Percentiles rank a stretch among this genome's conserved stretches.
Conservation (phyloP, 2,888 invertebrate species). For the Agrotis puta region DNA sequence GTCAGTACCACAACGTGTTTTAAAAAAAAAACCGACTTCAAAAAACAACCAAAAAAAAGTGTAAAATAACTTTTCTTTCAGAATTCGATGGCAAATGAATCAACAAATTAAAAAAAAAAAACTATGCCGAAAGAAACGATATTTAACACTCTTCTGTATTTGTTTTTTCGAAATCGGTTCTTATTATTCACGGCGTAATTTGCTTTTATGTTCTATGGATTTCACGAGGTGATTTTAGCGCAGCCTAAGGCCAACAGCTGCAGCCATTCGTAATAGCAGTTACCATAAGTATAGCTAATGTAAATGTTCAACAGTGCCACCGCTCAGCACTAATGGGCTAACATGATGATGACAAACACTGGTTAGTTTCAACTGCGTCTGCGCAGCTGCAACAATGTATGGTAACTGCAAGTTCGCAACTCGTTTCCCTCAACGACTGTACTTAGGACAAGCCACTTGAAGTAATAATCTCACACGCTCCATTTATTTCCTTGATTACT, state of each 20-base stretch:
- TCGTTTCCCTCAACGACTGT: constrained; percentile 32
- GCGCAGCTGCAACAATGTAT: constrained; percentile 34
- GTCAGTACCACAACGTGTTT: no score
- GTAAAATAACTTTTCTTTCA: no score
- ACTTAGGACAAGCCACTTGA: constrained; percentile 11
- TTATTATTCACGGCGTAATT: neutral
- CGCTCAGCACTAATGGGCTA: constrained; percentile 33
- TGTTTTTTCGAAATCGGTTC: no score
- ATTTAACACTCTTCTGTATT: no score
- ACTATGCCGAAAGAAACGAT: no score
- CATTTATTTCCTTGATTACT: constrained; percentile 42
- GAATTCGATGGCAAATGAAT: no score
- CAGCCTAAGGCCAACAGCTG: constrained; percentile 2
- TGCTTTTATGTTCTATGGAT: neutral
- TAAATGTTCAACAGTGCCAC: neutral
- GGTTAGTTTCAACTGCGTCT: neutral
- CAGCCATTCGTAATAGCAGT: neutral
- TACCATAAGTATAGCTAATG: constrained; percentile 1
- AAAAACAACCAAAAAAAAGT: no score
- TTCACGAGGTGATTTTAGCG: constrained; percentile 11
- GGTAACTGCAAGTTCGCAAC: constrained; percentile 30
- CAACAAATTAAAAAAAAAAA: no score
- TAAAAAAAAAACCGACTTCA: no score
- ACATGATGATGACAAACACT: constrained; percentile 45
- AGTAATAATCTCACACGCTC: constrained; percentile 16